phyloP scores from a whole-genome alignment of 2,797 vertebrate genomes.

The Sylvia borin region DNA sequence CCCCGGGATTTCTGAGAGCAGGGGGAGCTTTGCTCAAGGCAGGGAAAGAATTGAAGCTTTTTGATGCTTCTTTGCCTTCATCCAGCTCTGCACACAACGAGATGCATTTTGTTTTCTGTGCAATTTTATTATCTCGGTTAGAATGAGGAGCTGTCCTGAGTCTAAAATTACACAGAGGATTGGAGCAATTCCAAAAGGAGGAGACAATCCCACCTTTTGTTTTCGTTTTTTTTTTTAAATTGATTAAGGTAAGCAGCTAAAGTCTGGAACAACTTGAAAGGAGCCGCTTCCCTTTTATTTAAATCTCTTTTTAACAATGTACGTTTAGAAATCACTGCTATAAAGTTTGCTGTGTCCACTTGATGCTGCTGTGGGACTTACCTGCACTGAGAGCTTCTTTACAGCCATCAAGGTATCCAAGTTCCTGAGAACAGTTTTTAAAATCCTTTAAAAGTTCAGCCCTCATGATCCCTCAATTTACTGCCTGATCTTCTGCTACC shows the following conservation, averaged over 20 bases:
- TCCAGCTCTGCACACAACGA: too few species aligned
- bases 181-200: not conserved
- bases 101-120: too few species aligned
- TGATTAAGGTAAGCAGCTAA: not conserved
- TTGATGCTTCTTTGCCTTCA: too few species aligned
- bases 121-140: too few species aligned
- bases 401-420: not conserved
- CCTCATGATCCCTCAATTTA: not conserved
- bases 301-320: not conserved
- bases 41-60: too few species aligned
- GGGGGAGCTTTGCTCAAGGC: too few species aligned
- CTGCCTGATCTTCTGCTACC: not conserved
- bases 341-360: not conserved
- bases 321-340: not conserved
- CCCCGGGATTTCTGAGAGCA: not conserved
- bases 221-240: not conserved
- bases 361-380: not conserved
- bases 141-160: too few species aligned
- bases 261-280: not conserved
- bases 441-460: not conserved
- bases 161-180: too few species aligned
- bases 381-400: not conserved
- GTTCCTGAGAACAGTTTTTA: not conserved
- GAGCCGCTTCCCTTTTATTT: not conserved
- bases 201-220: not conserved